Percentiles rank a stretch among this genome's conserved stretches.
Evolutionary conservation across 2,888 invertebrate genomes (phyloP).

Genomic region (Hofmannophila pseudospretella): DNA sequence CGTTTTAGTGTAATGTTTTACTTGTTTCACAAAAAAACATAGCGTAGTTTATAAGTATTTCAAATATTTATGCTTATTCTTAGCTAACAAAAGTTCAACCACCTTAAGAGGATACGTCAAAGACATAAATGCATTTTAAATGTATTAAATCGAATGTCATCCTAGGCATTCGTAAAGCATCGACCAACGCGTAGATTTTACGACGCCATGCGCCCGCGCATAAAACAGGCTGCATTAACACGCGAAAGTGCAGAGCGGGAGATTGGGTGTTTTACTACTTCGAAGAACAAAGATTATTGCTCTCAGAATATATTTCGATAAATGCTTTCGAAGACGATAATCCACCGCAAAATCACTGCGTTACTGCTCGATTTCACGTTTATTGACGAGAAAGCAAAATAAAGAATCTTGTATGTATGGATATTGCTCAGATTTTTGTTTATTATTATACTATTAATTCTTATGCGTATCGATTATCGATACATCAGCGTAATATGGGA

Average conservation of each 20-base stretch:
- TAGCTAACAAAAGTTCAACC: no score
- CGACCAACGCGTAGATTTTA: slow-evolving; percentile 30
- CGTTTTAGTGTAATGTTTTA: no score
- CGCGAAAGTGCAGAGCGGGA: slow-evolving; percentile 34
- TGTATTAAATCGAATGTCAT: slow-evolving; percentile 4
- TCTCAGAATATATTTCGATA: slow-evolving; percentile 6
- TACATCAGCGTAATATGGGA: no score
- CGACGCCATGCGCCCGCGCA: slow-evolving; percentile 45
- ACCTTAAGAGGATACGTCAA: background rate
- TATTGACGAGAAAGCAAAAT: background rate
- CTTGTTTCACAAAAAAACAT: no score
- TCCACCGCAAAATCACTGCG: background rate
- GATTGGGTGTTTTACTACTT: slow-evolving; percentile 46
- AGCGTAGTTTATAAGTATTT: no score
- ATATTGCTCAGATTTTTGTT: no score
- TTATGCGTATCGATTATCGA: no score
- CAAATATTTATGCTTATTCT: no score
- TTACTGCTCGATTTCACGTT: background rate
- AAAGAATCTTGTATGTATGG: no score
- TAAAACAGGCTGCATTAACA: slow-evolving; percentile 42
- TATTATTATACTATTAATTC: no score
- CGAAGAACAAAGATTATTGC: slow-evolving; percentile 37
- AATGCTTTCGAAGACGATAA: background rate
- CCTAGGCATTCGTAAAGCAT: slow-evolving; percentile 12
- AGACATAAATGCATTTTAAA: slow-evolving; percentile 17